Evolutionary conservation across 2,113 vertebrate genomes (phyloP), one percentile per base, ranked within the genome.

Genomic region (Eretmochelys imbricata): DNA sequence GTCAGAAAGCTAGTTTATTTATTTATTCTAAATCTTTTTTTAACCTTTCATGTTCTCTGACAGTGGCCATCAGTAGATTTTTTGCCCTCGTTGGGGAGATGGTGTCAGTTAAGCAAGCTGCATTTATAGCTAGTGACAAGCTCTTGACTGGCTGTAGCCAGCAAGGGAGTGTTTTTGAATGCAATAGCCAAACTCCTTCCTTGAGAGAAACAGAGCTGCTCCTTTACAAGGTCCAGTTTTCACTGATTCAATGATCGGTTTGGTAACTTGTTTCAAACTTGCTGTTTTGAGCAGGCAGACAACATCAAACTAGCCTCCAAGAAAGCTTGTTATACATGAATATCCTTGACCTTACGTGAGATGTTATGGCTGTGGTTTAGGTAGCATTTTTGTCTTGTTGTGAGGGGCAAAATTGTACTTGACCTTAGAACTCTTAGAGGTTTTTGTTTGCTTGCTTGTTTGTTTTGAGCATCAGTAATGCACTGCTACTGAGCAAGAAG

Each of bases 111-210:
- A 69, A 93, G 55, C 17, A 4, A 54, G 80, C 92, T 82, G 57
- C 90, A 35, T 95, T 95, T 95, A 49, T 38, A 92, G 83, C 89
- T 80, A 27, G 85, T 97, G 96, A 97, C 94, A 96, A 83, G 95
- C 46, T 62, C 42, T 87, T 93, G 91, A 92, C 90, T 94, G 95
- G 72, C 72, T 91, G 51, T 80, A 84, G 54, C 87, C 82, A 25
- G 81, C 91, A 79, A 79, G 49, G 62, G 14, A 55, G 55, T 95
- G 50, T 85, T 90, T 96, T 88, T 0, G 2, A 82, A 65, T 93
- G 92, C 88, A 42, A 20, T 20, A 59, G 75, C 50, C 48, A 89
- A 84, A 80, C 20, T 84, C 46, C 78, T 85, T 93, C 85, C 91
- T 93, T 42, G 35, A 57, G 55, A 16, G 92, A 94, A 57, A 86